A percentile compares a stretch with the other conserved stretches of the same genome.
Evolutionary conservation across 2,888 invertebrate species (phyloP).

Genomic region (Blastobasis lacticolella): DNA sequence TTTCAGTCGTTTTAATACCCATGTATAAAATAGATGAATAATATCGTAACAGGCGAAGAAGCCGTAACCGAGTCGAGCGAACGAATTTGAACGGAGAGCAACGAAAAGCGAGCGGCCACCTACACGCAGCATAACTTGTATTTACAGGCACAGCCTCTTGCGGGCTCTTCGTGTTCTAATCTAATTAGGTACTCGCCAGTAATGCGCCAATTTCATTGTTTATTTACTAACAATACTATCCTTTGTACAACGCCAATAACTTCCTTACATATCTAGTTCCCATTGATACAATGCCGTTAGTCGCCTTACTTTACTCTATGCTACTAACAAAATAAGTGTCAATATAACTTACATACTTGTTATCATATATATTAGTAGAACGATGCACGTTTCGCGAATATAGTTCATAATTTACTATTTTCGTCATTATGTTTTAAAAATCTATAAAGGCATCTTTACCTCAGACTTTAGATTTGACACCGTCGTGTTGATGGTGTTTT

Average conservation of each 20-base stretch:
- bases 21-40: not conserved
- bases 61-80: not conserved
- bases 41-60: not conserved
- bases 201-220: slow-evolving; percentile 72
- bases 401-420: slow-evolving; percentile 53
- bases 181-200: slow-evolving; percentile 75
- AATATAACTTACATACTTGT: slow-evolving; percentile 61
- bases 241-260: slow-evolving; percentile 73
- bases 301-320: slow-evolving; percentile 57
- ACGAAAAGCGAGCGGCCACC: slow-evolving; percentile 55
- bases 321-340: slow-evolving; percentile 70
- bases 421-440: slow-evolving; percentile 64
- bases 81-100: slow-evolving; percentile 28
- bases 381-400: slow-evolving; percentile 62
- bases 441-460: slow-evolving; percentile 74
- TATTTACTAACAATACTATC: slow-evolving; percentile 67
- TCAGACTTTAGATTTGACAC: slow-evolving; percentile 73
- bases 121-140: slow-evolving; percentile 50
- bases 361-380: slow-evolving; percentile 58
- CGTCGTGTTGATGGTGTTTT: slow-evolving; percentile 61
- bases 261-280: slow-evolving; percentile 59
- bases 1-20: slow-evolving; percentile 37
- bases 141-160: slow-evolving; percentile 63
- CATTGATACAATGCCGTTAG: slow-evolving; percentile 65
- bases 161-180: slow-evolving; percentile 62